Evolutionary conservation across 2,797 vertebrate genomes (phyloP), one percentile per base, ranked within the genome.

Genomic region (Percopsis omiscomaycus): DNA sequence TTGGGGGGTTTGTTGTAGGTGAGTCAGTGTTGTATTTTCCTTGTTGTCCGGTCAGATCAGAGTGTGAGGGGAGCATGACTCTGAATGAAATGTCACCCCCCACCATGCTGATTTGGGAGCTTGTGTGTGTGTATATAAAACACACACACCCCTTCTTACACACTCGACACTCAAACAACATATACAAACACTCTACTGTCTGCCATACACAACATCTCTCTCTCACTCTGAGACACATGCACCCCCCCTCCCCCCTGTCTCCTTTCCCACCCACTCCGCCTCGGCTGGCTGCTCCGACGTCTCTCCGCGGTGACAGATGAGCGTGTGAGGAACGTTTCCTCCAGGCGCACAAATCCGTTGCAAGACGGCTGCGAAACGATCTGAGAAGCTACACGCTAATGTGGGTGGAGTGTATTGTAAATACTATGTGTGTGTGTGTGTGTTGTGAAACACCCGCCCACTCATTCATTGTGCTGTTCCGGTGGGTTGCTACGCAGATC

Each of bases 291-390:
- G 73, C 77, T 0, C 76, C 10, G 77, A 72, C 59, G 59, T 82
- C 77, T 79, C 80, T 77, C 76, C 72, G 68, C 75, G 61, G 75
- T 84, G 85, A 89, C 86, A 78, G 82, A 84, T 85, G 84, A 87
- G 81, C 72, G 83, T 79, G 82, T 67, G 80, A 79, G 81, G 62
- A 79, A 84, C 83, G 65, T 88, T 88, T 90, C 78, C 84, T 89
- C 71, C 69, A 72, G 80, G 83, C 87, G 80, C 61, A 22, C 56
- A 57, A 71, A 82, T 87, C 74, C 59, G 80, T 86, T 84, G 86
- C 58, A 73, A 76, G 76, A 77, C 64, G 64, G 74, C 81, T 86
- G 81, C 83, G 80, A 80, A 86, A 77, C 51, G 68, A 77, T 80
- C 77, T 68, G 70, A 73, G 81, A 58, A 87, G 75, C 74, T 77